phyloP scores from a whole-genome alignment of 2,888 invertebrate species.

The Caenorhabditis wallacei region DNA sequence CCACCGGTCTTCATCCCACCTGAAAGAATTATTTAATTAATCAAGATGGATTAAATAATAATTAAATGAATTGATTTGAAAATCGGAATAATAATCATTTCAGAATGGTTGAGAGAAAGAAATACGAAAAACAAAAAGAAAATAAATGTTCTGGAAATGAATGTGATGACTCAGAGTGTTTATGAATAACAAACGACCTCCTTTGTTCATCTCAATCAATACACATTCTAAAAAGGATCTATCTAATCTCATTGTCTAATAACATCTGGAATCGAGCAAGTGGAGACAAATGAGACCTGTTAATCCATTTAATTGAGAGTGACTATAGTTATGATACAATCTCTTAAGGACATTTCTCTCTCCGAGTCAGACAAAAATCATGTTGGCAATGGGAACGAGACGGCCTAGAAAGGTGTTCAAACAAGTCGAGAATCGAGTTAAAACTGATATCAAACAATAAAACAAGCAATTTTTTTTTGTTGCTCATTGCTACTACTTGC shows the following conservation, averaged over 20 bases:
- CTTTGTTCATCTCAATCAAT: not conserved
- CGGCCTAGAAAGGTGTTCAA: not conserved
- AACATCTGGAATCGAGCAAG: not conserved
- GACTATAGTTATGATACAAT: too few relatives aligned
- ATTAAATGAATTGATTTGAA: not conserved
- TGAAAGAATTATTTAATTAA: not conserved
- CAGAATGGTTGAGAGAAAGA: not conserved
- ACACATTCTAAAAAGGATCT: not conserved
- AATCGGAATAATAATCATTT: not conserved
- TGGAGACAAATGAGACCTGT: not conserved
- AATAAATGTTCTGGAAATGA: not conserved
- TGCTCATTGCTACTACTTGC: too few relatives aligned
- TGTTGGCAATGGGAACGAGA: not conserved
- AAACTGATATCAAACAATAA: not conserved
- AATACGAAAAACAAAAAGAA: not conserved
- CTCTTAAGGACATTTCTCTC: too few relatives aligned
- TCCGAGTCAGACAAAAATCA: too few relatives aligned
- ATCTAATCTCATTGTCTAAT: not conserved
- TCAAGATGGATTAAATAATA: not conserved
- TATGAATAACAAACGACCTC: not conserved
- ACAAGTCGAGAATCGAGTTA: not conserved
- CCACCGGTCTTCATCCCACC: constrained; percentile 73
- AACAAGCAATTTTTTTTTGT: not conserved
- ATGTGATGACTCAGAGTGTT: not conserved
- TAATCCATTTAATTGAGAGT: too few relatives aligned